Evolutionary conservation across 2,888 invertebrate species (phyloP).

Genomic region (Spodoptera exigua): DNA sequence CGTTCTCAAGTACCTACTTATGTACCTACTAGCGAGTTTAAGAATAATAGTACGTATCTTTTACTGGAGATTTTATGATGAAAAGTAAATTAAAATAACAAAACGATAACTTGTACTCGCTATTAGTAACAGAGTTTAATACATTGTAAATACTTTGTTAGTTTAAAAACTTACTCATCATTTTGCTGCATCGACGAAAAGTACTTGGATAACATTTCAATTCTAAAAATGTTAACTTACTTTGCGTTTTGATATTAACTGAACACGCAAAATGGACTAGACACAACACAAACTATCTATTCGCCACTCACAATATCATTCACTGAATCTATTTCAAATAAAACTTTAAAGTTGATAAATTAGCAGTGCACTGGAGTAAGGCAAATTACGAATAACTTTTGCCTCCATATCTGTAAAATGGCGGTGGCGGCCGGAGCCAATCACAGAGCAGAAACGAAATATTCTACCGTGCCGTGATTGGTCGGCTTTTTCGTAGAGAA

Average conservation of each 20-base stretch:
- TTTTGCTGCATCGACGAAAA: slow-evolving; percentile 69
- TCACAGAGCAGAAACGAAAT: not conserved
- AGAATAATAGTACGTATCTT: no score
- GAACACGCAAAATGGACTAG: slow-evolving; percentile 8
- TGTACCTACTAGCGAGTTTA: no score
- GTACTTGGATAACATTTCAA: slow-evolving; percentile 68
- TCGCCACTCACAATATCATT: not conserved
- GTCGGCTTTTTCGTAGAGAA: slow-evolving; percentile 5
- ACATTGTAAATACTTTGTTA: no score
- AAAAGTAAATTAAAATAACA: not conserved
- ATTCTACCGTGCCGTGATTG: slow-evolving; percentile 25
- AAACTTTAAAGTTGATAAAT: not conserved
- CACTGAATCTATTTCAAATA: not conserved
- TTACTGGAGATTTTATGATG: not conserved
- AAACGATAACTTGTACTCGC: not conserved
- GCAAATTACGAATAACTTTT: slow-evolving; percentile 19
- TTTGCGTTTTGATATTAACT: not conserved
- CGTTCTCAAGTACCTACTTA: no score
- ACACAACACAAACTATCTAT: not conserved
- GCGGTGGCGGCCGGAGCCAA: slow-evolving; percentile 4
- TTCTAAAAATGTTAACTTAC: slow-evolving; percentile 11
- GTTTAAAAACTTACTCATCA: slow-evolving; percentile 58
- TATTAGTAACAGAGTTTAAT: not conserved
- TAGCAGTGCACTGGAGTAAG: not conserved
- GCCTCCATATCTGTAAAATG: slow-evolving; percentile 31